Conservation (phyloP, 2,113 vertebrate species). For the Aptenodytes patagonicus region DNA sequence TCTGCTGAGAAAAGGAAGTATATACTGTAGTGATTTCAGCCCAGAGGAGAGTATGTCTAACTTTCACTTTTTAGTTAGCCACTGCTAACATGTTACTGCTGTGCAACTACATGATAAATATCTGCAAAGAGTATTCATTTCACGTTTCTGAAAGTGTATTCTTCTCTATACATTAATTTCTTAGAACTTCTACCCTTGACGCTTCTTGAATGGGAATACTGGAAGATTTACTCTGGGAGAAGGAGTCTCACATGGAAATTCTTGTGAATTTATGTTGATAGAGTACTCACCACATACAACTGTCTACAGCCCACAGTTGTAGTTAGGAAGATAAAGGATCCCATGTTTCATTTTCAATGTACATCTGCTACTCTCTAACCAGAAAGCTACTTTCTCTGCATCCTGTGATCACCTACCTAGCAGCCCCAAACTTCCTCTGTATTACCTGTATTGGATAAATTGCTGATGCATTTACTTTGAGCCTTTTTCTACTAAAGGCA, state of each 20-base stretch:
- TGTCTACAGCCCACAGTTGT: not conserved
- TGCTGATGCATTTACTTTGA: not conserved
- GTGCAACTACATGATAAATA: constrained; percentile 2
- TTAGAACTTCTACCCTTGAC: not conserved
- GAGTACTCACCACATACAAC: not conserved
- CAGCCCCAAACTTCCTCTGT: not conserved
- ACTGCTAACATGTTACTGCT: not conserved
- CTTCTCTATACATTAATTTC: not conserved
- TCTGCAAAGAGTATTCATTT: not conserved
- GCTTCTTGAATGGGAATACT: not conserved
- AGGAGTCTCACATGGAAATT: not conserved
- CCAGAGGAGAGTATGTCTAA: not conserved
- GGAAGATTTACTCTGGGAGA: not conserved
- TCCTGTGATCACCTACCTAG: not conserved
- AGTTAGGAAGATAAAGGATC: not conserved
- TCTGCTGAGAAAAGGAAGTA: not conserved
- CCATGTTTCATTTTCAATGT: not conserved
- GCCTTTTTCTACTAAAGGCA: not conserved
- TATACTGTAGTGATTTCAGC: not conserved
- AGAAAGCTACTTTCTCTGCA: not conserved
- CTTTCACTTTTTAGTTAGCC: not conserved
- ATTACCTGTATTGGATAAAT: not conserved
- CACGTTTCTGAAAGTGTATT: not conserved
- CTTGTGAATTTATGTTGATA: not conserved
- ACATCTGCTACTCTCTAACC: not conserved